Evolutionary conservation across 1,140 invertebrate species (phyloP).

Genomic region (Eubasilissa regina): DNA sequence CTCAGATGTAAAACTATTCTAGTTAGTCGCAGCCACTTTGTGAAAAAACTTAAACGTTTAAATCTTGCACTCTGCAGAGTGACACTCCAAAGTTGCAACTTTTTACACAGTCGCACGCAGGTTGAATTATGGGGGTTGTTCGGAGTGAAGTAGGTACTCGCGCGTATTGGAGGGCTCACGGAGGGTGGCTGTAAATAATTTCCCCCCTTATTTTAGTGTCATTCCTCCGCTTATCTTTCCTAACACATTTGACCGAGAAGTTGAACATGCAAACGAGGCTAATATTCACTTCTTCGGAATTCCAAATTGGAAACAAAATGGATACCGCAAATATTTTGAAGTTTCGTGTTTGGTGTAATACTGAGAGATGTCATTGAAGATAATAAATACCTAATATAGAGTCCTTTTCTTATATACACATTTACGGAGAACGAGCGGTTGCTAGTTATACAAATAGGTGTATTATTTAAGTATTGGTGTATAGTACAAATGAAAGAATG

Average conservation of each 20-base stretch:
- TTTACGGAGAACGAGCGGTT: no score
- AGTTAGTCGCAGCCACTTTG: background rate
- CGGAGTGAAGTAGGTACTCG: slow-evolving; percentile 15
- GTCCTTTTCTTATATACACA: no score
- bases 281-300: slow-evolving; percentile 31
- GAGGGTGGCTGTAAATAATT: slow-evolving; percentile 37
- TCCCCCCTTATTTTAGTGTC: slow-evolving; percentile 27
- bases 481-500: no score
- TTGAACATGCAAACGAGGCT: slow-evolving; percentile 31
- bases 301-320: background rate
- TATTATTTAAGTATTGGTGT: no score
- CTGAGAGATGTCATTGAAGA: no score
- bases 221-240: slow-evolving; percentile 40
- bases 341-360: no score
- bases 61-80: background rate
- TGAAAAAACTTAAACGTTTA: background rate
- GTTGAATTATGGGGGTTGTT: slow-evolving; percentile 15
- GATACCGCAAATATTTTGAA: no score
- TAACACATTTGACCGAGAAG: slow-evolving; percentile 40
- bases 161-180: slow-evolving; percentile 12
- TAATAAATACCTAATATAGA: no score
- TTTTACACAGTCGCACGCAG: slow-evolving; percentile 4
- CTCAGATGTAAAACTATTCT: background rate
- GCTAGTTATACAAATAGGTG: no score
- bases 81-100: slow-evolving; percentile 4